phyloP scores from a whole-genome alignment of 2,888 invertebrate genomes.

The Dasysyrphus albostriatus region DNA sequence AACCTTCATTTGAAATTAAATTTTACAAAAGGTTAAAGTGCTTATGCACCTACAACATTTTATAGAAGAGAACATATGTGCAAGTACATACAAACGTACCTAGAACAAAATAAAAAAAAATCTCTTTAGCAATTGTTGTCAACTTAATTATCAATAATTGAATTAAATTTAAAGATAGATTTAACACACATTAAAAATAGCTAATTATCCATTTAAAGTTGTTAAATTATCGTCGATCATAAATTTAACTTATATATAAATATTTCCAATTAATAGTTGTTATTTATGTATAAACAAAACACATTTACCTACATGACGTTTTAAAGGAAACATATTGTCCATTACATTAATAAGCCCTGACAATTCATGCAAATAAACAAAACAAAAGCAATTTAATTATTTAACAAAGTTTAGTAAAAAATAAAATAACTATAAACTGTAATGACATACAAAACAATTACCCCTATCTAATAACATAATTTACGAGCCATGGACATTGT shows the following conservation, averaged over 20 bases:
- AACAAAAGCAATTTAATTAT: background rate
- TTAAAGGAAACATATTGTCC: background rate
- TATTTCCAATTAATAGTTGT: background rate
- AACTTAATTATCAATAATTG: no score
- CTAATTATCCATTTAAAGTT: background rate
- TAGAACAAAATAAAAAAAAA: no score
- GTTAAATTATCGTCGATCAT: background rate
- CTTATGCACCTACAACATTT: no score
- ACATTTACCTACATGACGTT: background rate
- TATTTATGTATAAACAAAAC: background rate
- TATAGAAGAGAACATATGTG: no score
- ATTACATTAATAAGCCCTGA: background rate
- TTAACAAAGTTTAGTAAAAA: background rate
- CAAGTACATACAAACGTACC: no score
- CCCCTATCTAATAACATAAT: constrained; percentile 52
- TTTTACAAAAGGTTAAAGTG: no score
- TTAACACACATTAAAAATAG: no score
- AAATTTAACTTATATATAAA: background rate
- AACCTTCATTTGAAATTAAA: no score
- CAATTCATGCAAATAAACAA: constrained; percentile 14
- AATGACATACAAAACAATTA: constrained; percentile 4
- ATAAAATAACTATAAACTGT: background rate
- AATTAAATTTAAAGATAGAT: no score
- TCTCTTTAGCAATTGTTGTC: no score
- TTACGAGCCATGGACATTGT: constrained; percentile 48